Base-by-base conservation (phyloP, 2,113 vertebrate species). In the Mus pahari region DNA sequence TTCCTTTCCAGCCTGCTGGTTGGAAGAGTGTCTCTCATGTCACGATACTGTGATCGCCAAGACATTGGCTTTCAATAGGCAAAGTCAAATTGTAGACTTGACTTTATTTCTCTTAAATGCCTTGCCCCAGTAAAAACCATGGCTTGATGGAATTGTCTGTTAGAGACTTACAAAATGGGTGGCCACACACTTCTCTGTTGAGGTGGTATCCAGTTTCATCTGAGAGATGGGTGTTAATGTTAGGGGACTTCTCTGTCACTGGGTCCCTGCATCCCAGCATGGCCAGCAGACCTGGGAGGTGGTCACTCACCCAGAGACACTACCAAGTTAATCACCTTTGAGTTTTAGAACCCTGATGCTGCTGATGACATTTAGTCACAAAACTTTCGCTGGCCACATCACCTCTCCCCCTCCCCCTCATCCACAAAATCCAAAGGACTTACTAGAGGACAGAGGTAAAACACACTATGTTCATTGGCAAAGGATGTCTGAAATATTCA, bases 391-490 rank as follows among this genome's bases (percentile, higher is more conserved):
- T 19, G 26, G 64, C 42, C 10, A 4, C 31, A 24, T 92, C 19
- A 1, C 50, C 28, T 60, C 77, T 89, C 24, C 36, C 53, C 55
- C 62, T 31, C 55, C 1, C 39, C 50, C 48, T n/a, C n/a, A 75
- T 20, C 9, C 62, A 20, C 9, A 4, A 71, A 39, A 39, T 28
- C 17, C 1, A 53, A 5, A 64, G 13, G n/a, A 26, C 36, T 88
- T 42, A 31, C 3, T 28, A 60, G 5, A 39, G n/a, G 60, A 84
- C 10, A 2, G 4, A 62, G 45, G 55, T 19, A 75, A 75, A 24
- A 75, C 42, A 36, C 12, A 39, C 71, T 1, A 36, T 2, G 4
- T 0, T 19, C 2, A 26, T 17, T 1, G 16, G 7, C 13, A 5
- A 64, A 68, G 26, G 4, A n/a, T 17, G 4, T 16, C 48, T 64